Percentiles rank a stretch among this genome's conserved stretches.
These are phyloP conservation scores for Branchipolynoe longqiensis DNA, from an alignment of 2,888 invertebrate species.

Conservation along the genomic window DNA sequence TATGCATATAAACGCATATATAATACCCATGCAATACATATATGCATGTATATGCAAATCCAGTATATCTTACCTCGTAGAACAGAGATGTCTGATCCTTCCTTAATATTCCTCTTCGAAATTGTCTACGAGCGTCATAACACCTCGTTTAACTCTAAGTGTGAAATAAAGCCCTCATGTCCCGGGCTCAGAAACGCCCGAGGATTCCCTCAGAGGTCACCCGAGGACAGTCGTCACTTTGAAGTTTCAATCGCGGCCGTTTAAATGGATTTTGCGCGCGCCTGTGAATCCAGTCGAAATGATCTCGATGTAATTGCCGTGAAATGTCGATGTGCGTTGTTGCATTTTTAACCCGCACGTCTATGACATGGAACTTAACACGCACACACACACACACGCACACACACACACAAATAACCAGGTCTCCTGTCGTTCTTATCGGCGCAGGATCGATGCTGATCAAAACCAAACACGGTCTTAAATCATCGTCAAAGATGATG, in stretches of 20 bases:
- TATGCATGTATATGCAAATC: too few relatives aligned
- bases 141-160: too few relatives aligned
- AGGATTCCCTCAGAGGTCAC: background rate
- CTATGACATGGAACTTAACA: too few relatives aligned
- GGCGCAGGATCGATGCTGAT: conserved; percentile 23
- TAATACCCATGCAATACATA: too few relatives aligned
- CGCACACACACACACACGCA: background rate
- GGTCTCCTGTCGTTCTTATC: conserved; percentile 33
- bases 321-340: conserved; percentile 39
- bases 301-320: conserved; percentile 46
- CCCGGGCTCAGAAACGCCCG: background rate
- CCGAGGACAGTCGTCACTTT: conserved; percentile 11
- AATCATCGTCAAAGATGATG: conserved; percentile 26
- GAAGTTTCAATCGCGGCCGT: conserved; percentile 10
- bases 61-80: too few relatives aligned
- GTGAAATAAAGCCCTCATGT: background rate
- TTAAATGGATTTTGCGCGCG: conserved; percentile 35
- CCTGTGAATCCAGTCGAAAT: background rate
- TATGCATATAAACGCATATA: too few relatives aligned
- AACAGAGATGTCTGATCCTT: too few relatives aligned
- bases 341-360: conserved; percentile 34
- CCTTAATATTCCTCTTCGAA: too few relatives aligned
- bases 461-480: conserved; percentile 31
- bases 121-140: too few relatives aligned
- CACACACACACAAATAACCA: background rate